Evolutionary conservation across 1,140 invertebrate species (phyloP), one percentile per base, ranked within the genome.

Genomic region (Zaprionus inermis): DNA sequence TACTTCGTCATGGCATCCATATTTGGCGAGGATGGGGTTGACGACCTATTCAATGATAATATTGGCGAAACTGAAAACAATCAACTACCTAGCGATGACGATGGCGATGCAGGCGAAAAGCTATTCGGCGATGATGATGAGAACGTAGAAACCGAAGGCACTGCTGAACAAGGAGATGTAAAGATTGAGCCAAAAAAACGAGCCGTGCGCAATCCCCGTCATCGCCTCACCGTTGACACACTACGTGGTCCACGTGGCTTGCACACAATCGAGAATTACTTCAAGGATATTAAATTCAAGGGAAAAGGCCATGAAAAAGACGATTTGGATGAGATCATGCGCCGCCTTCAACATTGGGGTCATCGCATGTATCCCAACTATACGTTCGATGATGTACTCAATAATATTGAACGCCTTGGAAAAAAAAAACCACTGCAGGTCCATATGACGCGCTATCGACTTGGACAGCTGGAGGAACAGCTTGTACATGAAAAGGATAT

Each of bases 361-460:
- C 97, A 98, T 91, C 94, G 98, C 67, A 91, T 99, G 49, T 98
- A 96, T 93, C 97, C 98, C 1, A 97, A 96, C 86, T 96, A 96
- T 79, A 94, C 95, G 18, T 98, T 98, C 93, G 96, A 97, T 88
- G 97, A 98, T 92, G 96, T 96, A 70, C 92, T 98, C 1, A 95
- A 95, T 60, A 95, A 95, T 92, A 94, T 97, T 57, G 97, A 98
- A 90, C 94, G 94, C 52, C 93, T 98, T 1, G 97, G 97, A 1
- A 93, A 93, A 20, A 97, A 97, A 79, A 95, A 94, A 69, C 92
- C 94, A 38, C 93, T 97, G 12, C 93, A 94, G 51, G 93, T 93
- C 3, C 93, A 94, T 79, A 79, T 96, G 32, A 94, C 93, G 20
- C 95, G 94, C 72, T 95, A 96, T 72, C 93, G 95, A 51, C 72